Base-by-base conservation (phyloP, 1,140 invertebrate genomes). In the Micrasema minimum region DNA sequence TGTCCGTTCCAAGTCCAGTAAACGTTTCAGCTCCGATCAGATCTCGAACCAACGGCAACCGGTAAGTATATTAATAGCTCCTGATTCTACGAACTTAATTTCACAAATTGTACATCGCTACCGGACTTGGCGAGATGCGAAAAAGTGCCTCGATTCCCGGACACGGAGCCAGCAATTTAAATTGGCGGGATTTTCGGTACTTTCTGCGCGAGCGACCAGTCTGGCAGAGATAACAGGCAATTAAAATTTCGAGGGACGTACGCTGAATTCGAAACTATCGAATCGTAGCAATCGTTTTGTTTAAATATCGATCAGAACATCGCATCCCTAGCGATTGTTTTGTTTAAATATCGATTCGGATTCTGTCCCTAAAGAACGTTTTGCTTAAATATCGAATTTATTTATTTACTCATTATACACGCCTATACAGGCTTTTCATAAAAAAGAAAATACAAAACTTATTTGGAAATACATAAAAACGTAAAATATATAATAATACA, bases 51-150 rank as follows among this genome's bases (percentile, higher is more conserved):
- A 18, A 18, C 53, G 22, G 38, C 45, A 35, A 37, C 71, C 71
- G 50, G 71, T 72, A 72, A 66, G 70, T 66, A 72, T 72, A 72
- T 72, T 72, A 66, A 72, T 66, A 72, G 71, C 66, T 53, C 68
- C 64, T 57, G 37, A 72, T 72, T 73, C 72, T 73, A 65, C 66
- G 66, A 69, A 69, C 59, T 73, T 73, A 73, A 75, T 75, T 75
- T 75, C 72, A 75, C 72, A 75, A 75, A 75, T 75, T 75, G 72
- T 57, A 31, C 41, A n/a, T 48, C 53, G 72, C 67, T 70, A 70
- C 68, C 66, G 62, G 66, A 64, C 22, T 70, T 71, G 46, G 14
- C 41, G 37, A 16, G 31, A 46, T 65, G 64, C 35, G 20, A 22
- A 50, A 61, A 57, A 57, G 14, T 31, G 2, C n/a, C 14, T 18